phyloP scores from a whole-genome alignment of 2,113 vertebrate genomes.

The Tiliqua scincoides region DNA sequence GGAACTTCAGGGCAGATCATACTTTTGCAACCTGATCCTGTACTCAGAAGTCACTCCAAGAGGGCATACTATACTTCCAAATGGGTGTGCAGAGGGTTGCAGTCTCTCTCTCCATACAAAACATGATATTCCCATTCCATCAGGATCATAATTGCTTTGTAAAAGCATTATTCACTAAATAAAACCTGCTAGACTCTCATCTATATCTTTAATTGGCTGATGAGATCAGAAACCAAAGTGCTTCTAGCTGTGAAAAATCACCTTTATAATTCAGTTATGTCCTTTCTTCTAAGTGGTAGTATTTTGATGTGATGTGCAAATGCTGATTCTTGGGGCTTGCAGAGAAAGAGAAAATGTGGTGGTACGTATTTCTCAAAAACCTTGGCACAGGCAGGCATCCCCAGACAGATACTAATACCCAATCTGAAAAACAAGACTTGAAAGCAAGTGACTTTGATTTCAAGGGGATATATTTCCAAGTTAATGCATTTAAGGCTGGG shows the following conservation, averaged over 20 bases:
- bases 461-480: neutral
- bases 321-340: constrained; percentile 27
- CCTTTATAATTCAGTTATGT: constrained; percentile 36
- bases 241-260: constrained; percentile 28
- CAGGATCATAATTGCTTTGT: constrained; percentile 15
- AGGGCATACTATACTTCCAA: neutral
- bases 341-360: neutral
- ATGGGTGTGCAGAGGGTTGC: neutral
- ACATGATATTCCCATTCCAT: neutral
- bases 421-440: neutral
- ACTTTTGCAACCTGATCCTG: neutral
- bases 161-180: constrained; percentile 26
- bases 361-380: constrained; percentile 8
- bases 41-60: neutral
- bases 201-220: constrained; percentile 13
- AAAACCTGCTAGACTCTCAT: constrained; percentile 18
- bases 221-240: constrained; percentile 15
- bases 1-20: neutral
- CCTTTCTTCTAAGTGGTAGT: constrained; percentile 19
- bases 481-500: neutral
- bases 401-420: constrained; percentile 14
- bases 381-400: neutral
- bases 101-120: neutral
- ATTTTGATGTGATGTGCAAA: neutral
- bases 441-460: neutral